phyloP scores from a whole-genome alignment of 1,140 invertebrate species.

The Achatina immaculata region DNA sequence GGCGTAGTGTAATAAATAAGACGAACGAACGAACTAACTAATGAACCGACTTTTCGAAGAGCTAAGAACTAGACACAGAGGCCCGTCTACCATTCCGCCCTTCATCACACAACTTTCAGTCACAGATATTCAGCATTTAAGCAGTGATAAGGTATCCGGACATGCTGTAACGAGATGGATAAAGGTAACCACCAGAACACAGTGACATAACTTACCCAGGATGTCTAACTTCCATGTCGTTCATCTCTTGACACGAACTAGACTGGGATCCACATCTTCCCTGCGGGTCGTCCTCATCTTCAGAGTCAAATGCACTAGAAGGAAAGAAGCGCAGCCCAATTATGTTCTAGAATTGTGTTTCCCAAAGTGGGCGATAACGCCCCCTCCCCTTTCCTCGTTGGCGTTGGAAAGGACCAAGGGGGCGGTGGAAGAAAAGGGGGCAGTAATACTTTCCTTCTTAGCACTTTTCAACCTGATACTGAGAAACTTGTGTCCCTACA shows the following conservation, averaged over 20 bases:
- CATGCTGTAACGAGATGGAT: background rate
- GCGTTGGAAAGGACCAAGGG: no score
- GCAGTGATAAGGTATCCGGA: background rate
- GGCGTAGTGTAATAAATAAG: no score
- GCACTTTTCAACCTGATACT: no score
- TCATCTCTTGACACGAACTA: constrained; percentile 19
- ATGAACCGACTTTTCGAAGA: background rate
- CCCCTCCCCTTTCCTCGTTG: no score
- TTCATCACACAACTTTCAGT: background rate
- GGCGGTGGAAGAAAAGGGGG: no score
- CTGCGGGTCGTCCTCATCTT: constrained; percentile 42
- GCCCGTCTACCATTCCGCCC: background rate
- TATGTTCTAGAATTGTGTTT: background rate
- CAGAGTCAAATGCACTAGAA: constrained; percentile 37
- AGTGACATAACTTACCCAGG: constrained; percentile 29
- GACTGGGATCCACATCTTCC: background rate
- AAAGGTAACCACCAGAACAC: background rate
- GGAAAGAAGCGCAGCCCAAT: background rate
- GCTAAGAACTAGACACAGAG: no score
- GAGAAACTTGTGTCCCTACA: no score
- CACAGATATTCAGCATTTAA: no score
- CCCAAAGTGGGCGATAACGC: no score
- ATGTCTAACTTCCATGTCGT: constrained; percentile 26
- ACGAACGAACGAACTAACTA: no score
- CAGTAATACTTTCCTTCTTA: no score